Base-by-base conservation (phyloP, 2,888 invertebrate species). In the Enoplolaimus lenunculus region DNA sequence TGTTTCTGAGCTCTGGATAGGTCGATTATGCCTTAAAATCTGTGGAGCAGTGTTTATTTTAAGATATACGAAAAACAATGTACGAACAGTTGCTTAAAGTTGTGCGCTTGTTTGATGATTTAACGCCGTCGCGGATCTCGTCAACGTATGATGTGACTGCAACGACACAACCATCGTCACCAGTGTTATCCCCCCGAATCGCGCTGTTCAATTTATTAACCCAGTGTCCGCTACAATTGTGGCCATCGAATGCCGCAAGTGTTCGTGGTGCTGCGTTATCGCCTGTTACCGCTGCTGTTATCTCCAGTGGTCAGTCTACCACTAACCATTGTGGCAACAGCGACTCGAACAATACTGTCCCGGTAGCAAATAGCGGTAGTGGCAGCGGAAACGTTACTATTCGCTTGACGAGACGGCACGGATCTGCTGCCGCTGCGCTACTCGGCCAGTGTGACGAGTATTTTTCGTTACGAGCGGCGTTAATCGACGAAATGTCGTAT, bases 371-470 rank as follows among this genome's bases (percentile, higher is more conserved):
- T n/a, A n/a, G n/a, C n/a, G n/a, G n/a, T n/a, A n/a, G n/a, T n/a
- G n/a, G n/a, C n/a, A n/a, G n/a, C n/a, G n/a, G n/a, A n/a, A n/a
- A n/a, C n/a, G n/a, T n/a, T n/a, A n/a, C n/a, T n/a, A n/a, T n/a
- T n/a, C n/a, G n/a, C n/a, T n/a, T n/a, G n/a, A n/a, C n/a, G n/a
- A n/a, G n/a, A n/a, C n/a, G n/a, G n/a, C n/a, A n/a, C n/a, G n/a
- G n/a, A n/a, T n/a, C n/a, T n/a, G n/a, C n/a, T n/a, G n/a, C n/a
- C n/a, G 45, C 45, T 21, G 7, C 7, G 3, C 74, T 84, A 29
- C 76, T 84, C 70, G 75, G 75, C 59, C 83, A 84, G 74, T 84
- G 83, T 74, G 77, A 78, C 21, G 82, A 84, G 76, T 84, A 84
- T 75, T 84, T 84, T 80, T 81, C 81, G 68, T 78, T 84, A 65